These are phyloP conservation scores for Siderastrea radians DNA, from an alignment of 92 coral and sea anemone species.

Conservation along the genomic window DNA sequence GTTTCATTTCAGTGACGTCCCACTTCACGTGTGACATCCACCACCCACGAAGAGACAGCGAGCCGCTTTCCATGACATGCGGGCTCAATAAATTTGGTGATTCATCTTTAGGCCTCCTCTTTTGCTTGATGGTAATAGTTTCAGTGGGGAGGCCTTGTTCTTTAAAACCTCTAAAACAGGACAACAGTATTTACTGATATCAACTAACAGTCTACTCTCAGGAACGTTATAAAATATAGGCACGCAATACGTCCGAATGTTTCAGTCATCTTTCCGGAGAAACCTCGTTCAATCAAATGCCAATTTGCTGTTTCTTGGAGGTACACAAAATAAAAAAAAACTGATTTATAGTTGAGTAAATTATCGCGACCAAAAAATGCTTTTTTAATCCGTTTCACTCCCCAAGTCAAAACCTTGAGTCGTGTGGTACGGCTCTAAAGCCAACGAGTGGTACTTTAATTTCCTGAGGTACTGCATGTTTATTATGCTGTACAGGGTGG, in stretches of 20 bases:
- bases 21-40: conserved; percentile 62
- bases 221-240: background rate
- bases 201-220: background rate
- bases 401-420: too few species aligned
- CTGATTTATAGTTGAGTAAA: too few species aligned
- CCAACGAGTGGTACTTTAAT: too few species aligned
- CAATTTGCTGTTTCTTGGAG: too few species aligned
- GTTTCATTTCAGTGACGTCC: conserved; percentile 53
- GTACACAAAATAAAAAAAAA: too few species aligned
- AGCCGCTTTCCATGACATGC: conserved; percentile 40
- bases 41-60: conserved; percentile 53
- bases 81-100: conserved; percentile 39
- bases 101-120: background rate
- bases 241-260: background rate
- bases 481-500: too few species aligned
- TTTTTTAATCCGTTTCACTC: too few species aligned
- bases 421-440: too few species aligned
- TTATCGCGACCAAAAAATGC: too few species aligned
- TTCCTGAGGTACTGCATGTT: too few species aligned
- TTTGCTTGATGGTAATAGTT: background rate
- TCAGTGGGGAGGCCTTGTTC: conserved; percentile 28
- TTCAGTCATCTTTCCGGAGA: background rate
- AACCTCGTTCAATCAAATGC: too few species aligned
- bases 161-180: conserved; percentile 11
- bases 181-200: background rate